A percentile compares a stretch with the other conserved stretches of the same genome.
These are phyloP conservation scores for Drosophila suboccidentalis DNA, from an alignment of 2,888 invertebrate genomes.

Conservation along the genomic window DNA sequence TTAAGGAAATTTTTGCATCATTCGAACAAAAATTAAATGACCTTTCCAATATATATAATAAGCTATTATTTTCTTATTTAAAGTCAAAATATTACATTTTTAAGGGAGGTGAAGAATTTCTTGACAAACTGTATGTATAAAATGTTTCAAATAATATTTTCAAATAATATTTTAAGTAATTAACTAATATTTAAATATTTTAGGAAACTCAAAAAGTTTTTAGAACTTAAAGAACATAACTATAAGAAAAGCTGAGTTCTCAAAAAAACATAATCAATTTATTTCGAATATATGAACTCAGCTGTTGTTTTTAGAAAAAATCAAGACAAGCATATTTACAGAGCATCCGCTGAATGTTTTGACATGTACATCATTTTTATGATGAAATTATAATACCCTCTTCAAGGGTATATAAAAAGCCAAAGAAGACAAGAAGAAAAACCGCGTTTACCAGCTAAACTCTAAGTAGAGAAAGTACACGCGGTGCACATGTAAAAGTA, in stretches of 20 bases:
- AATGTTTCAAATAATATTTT: too few relatives aligned
- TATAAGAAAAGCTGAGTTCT: background rate
- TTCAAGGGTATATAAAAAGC: constrained; percentile 41
- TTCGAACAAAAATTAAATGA: too few relatives aligned
- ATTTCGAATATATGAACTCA: background rate
- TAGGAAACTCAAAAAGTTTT: background rate
- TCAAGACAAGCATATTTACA: constrained; percentile 1
- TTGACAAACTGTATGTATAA: too few relatives aligned
- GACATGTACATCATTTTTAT: background rate
- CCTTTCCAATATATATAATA: too few relatives aligned
- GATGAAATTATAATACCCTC: constrained; percentile 9
- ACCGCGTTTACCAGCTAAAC: constrained; percentile 68
- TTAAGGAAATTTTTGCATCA: too few relatives aligned
- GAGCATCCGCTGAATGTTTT: constrained; percentile 9
- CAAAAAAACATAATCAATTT: background rate
- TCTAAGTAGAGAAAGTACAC: constrained; percentile 79
- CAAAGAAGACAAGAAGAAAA: constrained; percentile 46
- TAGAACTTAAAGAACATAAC: background rate
- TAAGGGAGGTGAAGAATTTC: too few relatives aligned
- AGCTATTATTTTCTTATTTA: too few relatives aligned
- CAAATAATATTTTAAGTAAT: too few relatives aligned
- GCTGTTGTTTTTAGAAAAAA: background rate
- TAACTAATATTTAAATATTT: too few relatives aligned
- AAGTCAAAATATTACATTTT: too few relatives aligned
- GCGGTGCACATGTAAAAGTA: constrained; percentile 76